A percentile compares a stretch with the other conserved stretches of the same genome.
Evolutionary conservation across 2,888 invertebrate genomes (phyloP).

Genomic region (Sinelater perroti): DNA sequence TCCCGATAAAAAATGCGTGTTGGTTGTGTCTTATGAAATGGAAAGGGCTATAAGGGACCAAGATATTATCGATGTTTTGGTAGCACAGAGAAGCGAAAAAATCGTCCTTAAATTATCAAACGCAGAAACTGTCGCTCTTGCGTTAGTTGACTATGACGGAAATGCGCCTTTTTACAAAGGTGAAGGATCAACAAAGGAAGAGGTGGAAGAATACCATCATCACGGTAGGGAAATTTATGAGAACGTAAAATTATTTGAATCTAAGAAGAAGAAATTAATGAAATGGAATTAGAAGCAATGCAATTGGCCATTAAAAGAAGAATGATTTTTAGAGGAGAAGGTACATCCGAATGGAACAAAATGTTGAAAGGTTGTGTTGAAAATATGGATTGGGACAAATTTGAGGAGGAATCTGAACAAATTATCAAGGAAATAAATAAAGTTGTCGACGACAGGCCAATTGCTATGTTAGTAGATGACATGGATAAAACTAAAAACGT

Average conservation of each 20-base stretch:
- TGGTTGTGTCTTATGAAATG: conserved; percentile 76
- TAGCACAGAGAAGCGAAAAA: conserved; percentile 78
- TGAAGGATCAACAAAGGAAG: conserved; percentile 68
- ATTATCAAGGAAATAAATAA: conserved; percentile 51
- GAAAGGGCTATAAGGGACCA: conserved; percentile 81
- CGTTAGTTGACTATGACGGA: neutral
- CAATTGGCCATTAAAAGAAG: conserved; percentile 54
- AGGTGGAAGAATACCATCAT: conserved; percentile 59
- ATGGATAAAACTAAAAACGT: conserved; percentile 70
- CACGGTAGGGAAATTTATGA: conserved; percentile 60
- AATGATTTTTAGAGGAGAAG: conserved; percentile 54
- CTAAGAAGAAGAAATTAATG: conserved; percentile 55
- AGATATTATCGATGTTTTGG: conserved; percentile 78
- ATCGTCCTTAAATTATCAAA: conserved; percentile 75
- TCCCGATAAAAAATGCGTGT: conserved; percentile 74
- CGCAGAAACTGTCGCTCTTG: conserved; percentile 73
- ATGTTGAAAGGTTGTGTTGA: conserved; percentile 53
- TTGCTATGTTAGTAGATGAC: conserved; percentile 49
- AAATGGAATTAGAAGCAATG: conserved; percentile 59
- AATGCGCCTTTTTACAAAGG: conserved; percentile 56
- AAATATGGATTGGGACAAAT: conserved; percentile 57
- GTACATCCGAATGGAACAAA: conserved; percentile 55
- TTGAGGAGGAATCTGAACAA: conserved; percentile 55
- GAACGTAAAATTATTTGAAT: conserved; percentile 69
- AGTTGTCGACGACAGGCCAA: conserved; percentile 64